A percentile compares a stretch with the other conserved stretches of the same genome.
Conservation (phyloP, 2,797 vertebrate species). For the Sarcoramphus papa region DNA sequence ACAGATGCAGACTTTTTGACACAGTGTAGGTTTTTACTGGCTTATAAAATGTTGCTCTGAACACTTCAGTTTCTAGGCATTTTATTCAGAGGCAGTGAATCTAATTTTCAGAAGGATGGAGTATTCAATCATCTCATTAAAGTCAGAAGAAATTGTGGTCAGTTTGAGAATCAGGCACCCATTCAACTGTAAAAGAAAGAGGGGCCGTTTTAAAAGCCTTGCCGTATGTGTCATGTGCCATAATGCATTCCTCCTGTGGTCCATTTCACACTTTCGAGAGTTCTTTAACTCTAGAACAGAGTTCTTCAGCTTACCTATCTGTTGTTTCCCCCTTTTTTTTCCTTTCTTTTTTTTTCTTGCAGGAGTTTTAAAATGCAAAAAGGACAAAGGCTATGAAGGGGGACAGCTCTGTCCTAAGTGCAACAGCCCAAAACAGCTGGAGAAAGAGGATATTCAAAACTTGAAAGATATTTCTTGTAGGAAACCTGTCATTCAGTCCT, state of each 20-base stretch:
- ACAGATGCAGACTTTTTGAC: neutral
- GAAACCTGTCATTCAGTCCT: slow-evolving; percentile 77
- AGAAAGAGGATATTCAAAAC: slow-evolving; percentile 73
- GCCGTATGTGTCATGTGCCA: neutral
- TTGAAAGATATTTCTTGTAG: slow-evolving; percentile 75
- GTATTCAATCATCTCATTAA: neutral
- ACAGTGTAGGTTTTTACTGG: neutral
- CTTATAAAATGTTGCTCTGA: neutral
- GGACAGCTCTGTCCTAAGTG: slow-evolving; percentile 86
- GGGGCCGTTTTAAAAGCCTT: neutral
- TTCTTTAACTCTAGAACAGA: neutral
- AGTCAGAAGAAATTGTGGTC: neutral
- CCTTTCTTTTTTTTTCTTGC: neutral
- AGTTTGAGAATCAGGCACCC: neutral
- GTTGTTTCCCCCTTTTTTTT: neutral
- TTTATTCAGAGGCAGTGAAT: neutral
- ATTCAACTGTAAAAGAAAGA: neutral
- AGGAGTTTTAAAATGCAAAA: slow-evolving; percentile 93
- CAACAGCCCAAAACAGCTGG: slow-evolving; percentile 73
- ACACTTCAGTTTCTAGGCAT: neutral
- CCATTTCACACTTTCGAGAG: neutral
- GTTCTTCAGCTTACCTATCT: neutral
- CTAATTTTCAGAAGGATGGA: neutral
- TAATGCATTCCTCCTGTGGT: neutral
- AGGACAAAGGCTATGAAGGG: slow-evolving; percentile 81